phyloP scores from a whole-genome alignment of 2,888 invertebrate species.

The Litoditis marina region DNA sequence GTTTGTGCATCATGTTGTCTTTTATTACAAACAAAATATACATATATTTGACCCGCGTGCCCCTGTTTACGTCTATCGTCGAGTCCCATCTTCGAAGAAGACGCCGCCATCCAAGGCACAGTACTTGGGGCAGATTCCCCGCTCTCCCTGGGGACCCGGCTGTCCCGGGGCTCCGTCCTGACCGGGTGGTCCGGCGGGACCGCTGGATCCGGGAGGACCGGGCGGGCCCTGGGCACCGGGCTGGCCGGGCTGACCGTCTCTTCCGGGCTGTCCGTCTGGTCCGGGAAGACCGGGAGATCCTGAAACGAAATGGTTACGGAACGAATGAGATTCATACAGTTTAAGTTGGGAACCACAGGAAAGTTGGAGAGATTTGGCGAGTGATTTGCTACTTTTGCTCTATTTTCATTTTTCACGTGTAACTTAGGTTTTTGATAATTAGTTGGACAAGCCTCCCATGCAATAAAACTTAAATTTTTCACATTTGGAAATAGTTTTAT shows the following conservation, averaged over 20 bases:
- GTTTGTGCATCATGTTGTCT: neutral
- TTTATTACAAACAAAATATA: neutral
- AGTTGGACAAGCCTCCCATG: no score
- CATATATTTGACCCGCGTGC: neutral
- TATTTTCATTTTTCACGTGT: no score
- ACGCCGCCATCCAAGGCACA: constrained; percentile 52
- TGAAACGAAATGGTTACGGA: constrained; percentile 18
- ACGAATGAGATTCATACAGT: no score
- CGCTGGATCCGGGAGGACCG: constrained; percentile 54
- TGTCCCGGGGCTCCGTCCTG: constrained; percentile 37
- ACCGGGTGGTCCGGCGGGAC: constrained; percentile 41
- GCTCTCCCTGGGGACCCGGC: constrained; percentile 52
- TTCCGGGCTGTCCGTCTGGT: constrained; percentile 56
- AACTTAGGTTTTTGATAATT: no score
- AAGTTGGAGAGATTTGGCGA: no score
- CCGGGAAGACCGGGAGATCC: constrained; percentile 50
- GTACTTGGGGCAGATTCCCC: constrained; percentile 51
- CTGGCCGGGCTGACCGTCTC: constrained; percentile 54
- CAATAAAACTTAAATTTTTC: no score
- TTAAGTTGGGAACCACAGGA: no score
- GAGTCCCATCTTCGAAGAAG: constrained; percentile 50
- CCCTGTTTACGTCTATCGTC: neutral
- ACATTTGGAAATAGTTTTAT: no score
- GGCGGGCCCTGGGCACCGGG: constrained; percentile 52
- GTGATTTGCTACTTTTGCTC: no score